Evolutionary conservation across 1,140 invertebrate species (phyloP).

Genomic region (Bombyx mori): DNA sequence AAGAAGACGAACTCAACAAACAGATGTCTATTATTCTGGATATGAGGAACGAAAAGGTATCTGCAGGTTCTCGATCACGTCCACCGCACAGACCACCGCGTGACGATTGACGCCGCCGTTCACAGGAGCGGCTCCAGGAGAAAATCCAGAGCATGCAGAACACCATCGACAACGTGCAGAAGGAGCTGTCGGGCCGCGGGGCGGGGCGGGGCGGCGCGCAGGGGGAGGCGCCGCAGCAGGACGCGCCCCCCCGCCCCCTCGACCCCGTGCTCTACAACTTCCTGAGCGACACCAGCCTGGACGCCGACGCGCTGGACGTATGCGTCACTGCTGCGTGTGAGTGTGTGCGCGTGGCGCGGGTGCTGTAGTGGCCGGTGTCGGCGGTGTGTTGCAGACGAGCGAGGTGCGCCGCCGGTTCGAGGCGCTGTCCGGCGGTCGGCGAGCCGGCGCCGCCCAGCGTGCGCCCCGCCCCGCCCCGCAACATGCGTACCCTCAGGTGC

Average conservation of each 20-base stretch:
- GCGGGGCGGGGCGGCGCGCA: background rate
- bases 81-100: too few relatives aligned
- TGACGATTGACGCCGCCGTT: too few relatives aligned
- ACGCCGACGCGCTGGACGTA: conserved; percentile 27
- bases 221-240: background rate
- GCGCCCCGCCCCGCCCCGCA: background rate
- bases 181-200: conserved; percentile 30
- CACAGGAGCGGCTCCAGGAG: conserved; percentile 34
- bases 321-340: too few relatives aligned
- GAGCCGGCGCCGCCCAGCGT: background rate
- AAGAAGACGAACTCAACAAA: too few relatives aligned
- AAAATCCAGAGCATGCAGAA: conserved; percentile 39
- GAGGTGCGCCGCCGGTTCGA: background rate
- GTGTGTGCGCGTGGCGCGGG: background rate
- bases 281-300: conserved; percentile 37
- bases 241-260: background rate
- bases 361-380: too few relatives aligned
- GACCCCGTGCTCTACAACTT: conserved; percentile 29
- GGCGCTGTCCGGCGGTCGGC: background rate
- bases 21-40: too few relatives aligned
- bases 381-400: background rate
- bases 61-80: too few relatives aligned
- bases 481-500: too few relatives aligned
- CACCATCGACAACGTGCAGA: conserved; percentile 48
- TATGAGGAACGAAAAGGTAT: too few relatives aligned